Conservation (phyloP, 2,113 vertebrate genomes). For the Trogon surrucura region DNA sequence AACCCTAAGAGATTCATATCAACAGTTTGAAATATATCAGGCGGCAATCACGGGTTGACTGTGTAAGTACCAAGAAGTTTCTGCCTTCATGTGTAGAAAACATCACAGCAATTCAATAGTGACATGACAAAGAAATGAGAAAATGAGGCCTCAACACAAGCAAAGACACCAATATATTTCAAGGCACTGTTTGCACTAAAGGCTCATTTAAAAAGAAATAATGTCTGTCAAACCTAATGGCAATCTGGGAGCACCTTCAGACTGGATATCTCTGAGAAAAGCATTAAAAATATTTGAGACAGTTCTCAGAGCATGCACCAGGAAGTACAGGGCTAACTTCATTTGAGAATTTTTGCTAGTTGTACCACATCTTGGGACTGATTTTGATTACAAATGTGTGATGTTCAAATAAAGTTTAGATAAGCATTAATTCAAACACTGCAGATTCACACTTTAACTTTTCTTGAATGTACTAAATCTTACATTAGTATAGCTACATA, state of each 20-base stretch:
- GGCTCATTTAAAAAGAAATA: not conserved
- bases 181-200: not conserved
- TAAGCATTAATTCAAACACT: not conserved
- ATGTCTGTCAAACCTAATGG: not conserved
- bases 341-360: not conserved
- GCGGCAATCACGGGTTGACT: not conserved
- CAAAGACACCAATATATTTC: not conserved
- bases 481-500: not conserved
- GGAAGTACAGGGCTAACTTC: not conserved
- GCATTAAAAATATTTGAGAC: not conserved
- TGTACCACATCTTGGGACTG: not conserved
- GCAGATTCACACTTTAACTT: not conserved
- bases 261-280: not conserved
- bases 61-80: not conserved
- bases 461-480: not conserved
- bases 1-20: not conserved
- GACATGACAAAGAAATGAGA: not conserved
- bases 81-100: not conserved
- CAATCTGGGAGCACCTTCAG: not conserved
- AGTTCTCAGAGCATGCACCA: not conserved
- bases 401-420: slow-evolving; percentile 7
- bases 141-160: not conserved
- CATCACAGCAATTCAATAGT: not conserved
- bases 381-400: not conserved
- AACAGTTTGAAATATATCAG: not conserved